Conservation (phyloP, 1,140 invertebrate species). For the Grapholita molesta region DNA sequence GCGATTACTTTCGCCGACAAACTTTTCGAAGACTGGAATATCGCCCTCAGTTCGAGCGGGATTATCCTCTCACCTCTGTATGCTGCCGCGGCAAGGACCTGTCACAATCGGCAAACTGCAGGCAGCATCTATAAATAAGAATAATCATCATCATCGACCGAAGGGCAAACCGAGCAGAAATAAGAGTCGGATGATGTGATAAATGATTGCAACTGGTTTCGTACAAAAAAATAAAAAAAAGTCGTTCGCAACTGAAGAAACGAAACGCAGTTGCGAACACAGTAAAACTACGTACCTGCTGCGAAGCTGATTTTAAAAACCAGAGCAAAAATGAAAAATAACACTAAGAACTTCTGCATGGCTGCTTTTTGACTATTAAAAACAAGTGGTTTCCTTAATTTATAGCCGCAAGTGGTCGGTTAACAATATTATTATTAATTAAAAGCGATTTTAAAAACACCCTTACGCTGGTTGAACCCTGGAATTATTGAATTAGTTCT, state of each 20-base stretch:
- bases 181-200: no score
- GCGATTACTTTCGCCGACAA: no score
- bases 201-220: no score
- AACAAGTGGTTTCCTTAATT: background rate
- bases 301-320: background rate
- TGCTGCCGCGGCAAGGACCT: background rate
- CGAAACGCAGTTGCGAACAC: background rate
- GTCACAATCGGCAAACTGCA: background rate
- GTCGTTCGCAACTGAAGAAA: no score
- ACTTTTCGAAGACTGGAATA: no score
- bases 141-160: background rate
- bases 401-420: background rate
- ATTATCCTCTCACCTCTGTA: background rate
- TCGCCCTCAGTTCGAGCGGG: no score
- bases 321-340: background rate
- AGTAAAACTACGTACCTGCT: background rate
- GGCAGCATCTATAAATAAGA: background rate
- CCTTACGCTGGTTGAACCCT: background rate
- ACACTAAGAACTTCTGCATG: background rate
- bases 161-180: no score
- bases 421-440: background rate
- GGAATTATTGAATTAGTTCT: background rate
- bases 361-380: background rate
- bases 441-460: background rate
- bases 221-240: no score